Conservation (phyloP, 30 jellyfish, hydroid and myxozoan species). For the Chironex yamaguchii region DNA sequence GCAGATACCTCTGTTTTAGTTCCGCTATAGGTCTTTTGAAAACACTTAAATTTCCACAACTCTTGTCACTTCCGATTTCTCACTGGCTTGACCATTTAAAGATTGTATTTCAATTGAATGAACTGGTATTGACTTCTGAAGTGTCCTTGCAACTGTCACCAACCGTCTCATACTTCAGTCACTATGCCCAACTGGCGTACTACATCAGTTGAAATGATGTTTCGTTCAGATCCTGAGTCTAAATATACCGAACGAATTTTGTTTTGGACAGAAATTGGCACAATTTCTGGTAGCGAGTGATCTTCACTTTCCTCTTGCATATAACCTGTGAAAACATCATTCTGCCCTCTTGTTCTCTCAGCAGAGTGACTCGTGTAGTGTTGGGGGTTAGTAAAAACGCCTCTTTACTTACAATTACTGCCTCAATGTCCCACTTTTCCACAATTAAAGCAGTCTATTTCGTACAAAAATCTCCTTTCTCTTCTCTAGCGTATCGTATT, state of each 20-base stretch:
- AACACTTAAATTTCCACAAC: conserved; percentile 51
- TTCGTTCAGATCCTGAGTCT: conserved; percentile 66
- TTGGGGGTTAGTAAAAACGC: too few relatives aligned
- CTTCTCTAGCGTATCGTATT: too few relatives aligned
- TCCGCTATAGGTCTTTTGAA: conserved; percentile 54
- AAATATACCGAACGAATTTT: conserved; percentile 44
- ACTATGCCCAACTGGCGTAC: conserved; percentile 19
- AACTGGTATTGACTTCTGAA: conserved; percentile 31
- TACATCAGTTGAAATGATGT: conserved; percentile 49
- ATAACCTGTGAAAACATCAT: conserved; percentile 1
- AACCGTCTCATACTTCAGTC: conserved; percentile 11
- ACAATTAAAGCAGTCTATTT: too few relatives aligned
- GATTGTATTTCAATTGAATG: conserved; percentile 24
- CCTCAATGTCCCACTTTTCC: too few relatives aligned
- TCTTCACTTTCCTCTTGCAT: conserved; percentile 31
- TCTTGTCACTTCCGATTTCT: conserved; percentile 62
- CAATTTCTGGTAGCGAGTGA: conserved; percentile 19
- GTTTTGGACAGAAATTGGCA: conserved; percentile 5
- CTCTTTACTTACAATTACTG: too few relatives aligned
- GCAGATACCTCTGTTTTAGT: conserved; percentile 51
- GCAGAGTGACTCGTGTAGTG: conserved; percentile 52
- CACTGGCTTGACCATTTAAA: conserved; percentile 33
- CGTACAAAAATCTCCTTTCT: too few relatives aligned
- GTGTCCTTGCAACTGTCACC: conserved; percentile 52
- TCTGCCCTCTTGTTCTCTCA: conserved; percentile 20